Conservation (phyloP, 2,888 invertebrate genomes). For the Nasonovia ribisnigri region DNA sequence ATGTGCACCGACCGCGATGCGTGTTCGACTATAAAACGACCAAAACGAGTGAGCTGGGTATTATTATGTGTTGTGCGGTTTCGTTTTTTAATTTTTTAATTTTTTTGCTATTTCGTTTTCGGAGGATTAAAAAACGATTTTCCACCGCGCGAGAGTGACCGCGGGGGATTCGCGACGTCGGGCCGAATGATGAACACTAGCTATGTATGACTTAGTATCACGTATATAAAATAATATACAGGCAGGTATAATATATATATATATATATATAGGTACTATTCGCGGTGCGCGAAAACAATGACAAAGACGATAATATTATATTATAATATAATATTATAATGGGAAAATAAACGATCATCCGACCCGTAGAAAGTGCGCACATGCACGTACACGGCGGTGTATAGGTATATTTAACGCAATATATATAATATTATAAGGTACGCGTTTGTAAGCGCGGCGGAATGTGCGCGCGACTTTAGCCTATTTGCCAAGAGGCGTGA, state of each 20-base stretch:
- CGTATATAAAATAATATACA: background rate
- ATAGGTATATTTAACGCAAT: background rate
- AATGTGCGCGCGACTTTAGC: constrained; percentile 60
- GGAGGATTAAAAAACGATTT: constrained; percentile 55
- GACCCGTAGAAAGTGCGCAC: constrained; percentile 49
- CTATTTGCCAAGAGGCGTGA: constrained; percentile 64
- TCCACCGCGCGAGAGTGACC: background rate
- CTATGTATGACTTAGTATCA: background rate
- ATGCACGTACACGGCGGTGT: background rate
- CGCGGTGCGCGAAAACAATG: constrained; percentile 50
- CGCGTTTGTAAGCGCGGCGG: constrained; percentile 30
- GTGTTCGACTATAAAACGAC: constrained; percentile 7
- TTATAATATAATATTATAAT: background rate
- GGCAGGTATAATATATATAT: background rate
- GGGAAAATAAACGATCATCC: constrained; percentile 55
- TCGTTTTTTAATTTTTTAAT: background rate
- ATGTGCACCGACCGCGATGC: no score
- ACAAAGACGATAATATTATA: constrained; percentile 13
- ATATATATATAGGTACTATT: background rate
- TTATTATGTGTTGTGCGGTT: background rate
- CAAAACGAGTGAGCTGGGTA: background rate
- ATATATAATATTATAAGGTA: background rate
- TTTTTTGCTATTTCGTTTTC: no score
- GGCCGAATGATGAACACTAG: background rate
- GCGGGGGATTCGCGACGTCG: background rate